Evolutionary conservation across 2,888 invertebrate genomes (phyloP), one percentile per base, ranked within the genome.

Genomic region (Scotopteryx bipunctaria): DNA sequence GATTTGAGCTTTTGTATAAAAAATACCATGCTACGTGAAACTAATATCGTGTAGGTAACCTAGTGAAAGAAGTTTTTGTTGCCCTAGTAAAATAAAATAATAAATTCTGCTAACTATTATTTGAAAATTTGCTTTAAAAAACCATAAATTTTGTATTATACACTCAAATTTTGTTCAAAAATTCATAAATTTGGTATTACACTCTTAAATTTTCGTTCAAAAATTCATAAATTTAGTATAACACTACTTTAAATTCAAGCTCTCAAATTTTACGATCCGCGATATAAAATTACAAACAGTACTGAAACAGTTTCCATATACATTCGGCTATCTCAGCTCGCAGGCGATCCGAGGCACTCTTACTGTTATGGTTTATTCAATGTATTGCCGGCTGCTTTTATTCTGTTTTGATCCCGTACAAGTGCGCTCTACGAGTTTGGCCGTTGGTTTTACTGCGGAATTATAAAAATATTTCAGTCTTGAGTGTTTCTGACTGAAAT

Each of bases 311-410:
- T 55, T 45, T 52, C 36, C 46, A 43, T 55, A 52, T 52, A 53
- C 51, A 47, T 46, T 51, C 42, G 41, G 47, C 49, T 57, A 51
- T 57, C 55, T 42, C 51, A n/a, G 51, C 40, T 53, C 32, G 32
- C 55, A 45, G 54, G 9, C 45, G 32, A 37, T 38, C 37, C 57
- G 48, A 13, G 21, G 47, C n/a, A n/a, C n/a, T 45, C 43, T 49
- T 38, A 35, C 32, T 5, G 36, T 52, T 52, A 62, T 62, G 47
- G 51, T 51, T 59, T 58, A 59, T 56, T 57, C 62, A 59, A 43
- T 53, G 54, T 54, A 58, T 55, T 13, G 49, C 51, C 29, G 23
- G 29, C 53, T 37, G 47, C 44, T 33, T 47, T 38, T 52, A 54
- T 44, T 55, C 31, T 35, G 46, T 55, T 56, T 56, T 58, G 54